Percentiles rank a stretch among this genome's conserved stretches.
phyloP scores from a whole-genome alignment of 2,888 invertebrate genomes.

The Orchestes rusci region DNA sequence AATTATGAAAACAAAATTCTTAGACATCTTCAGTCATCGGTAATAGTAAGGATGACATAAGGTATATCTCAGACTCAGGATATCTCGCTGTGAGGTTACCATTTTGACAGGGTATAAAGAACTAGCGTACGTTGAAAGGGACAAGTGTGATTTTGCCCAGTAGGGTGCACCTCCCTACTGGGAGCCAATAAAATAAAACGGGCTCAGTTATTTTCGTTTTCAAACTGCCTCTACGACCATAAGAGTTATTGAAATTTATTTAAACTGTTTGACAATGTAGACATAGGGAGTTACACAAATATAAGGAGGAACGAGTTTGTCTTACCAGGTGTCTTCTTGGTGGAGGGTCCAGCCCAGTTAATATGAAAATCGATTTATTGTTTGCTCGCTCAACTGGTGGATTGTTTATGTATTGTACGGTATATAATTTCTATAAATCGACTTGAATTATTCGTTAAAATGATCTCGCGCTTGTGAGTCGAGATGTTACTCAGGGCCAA shows the following conservation, averaged over 20 bases:
- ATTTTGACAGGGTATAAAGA: conserved; percentile 32
- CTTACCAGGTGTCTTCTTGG: conserved; percentile 20
- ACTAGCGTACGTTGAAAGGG: conserved; percentile 39
- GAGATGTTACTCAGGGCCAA: too few relatives aligned
- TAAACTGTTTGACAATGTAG: conserved; percentile 37
- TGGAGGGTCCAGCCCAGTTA: conserved; percentile 15
- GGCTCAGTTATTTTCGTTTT: conserved; percentile 34
- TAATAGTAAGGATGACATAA: not conserved
- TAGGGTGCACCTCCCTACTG: conserved; percentile 37
- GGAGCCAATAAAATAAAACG: conserved; percentile 40
- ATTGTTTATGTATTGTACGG: too few relatives aligned
- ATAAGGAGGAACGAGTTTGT: conserved; percentile 24
- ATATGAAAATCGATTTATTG: conserved; percentile 17
- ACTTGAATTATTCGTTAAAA: too few relatives aligned
- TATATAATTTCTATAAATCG: too few relatives aligned
- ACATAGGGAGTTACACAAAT: conserved; percentile 21
- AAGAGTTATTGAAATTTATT: conserved; percentile 43
- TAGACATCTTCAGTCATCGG: not conserved
- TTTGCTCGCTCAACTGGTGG: too few relatives aligned
- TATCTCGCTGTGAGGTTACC: conserved; percentile 12
- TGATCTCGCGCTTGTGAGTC: too few relatives aligned
- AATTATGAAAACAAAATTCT: too few relatives aligned
- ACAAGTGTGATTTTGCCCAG: conserved; percentile 40
- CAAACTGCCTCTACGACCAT: conserved; percentile 36
- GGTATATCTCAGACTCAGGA: not conserved